phyloP scores from a whole-genome alignment of 2,888 invertebrate species.

The Meloe dianella region DNA sequence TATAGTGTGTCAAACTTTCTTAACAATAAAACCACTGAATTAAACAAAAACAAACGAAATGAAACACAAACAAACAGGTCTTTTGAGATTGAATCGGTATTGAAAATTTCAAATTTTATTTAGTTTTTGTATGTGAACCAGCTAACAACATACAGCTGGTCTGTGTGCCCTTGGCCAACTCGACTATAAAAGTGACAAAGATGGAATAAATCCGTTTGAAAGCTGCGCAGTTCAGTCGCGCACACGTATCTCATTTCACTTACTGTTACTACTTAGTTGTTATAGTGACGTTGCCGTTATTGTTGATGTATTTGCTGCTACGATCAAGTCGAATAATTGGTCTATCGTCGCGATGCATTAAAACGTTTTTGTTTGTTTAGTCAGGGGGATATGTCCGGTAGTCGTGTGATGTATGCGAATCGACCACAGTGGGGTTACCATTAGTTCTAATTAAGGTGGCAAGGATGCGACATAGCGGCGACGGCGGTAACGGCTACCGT shows the following conservation, averaged over 20 bases:
- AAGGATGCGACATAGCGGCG: conserved; percentile 47
- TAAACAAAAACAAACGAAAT: conserved; percentile 9
- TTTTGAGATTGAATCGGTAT: background rate
- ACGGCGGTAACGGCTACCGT: background rate
- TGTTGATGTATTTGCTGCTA: no score
- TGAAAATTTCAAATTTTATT: background rate
- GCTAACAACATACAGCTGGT: no score
- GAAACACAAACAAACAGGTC: background rate
- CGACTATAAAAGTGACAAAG: no score
- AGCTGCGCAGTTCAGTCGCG: no score
- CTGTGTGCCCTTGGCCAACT: no score
- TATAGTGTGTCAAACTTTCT: conserved; percentile 53
- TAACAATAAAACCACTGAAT: conserved; percentile 38
- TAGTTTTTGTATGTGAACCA: background rate
- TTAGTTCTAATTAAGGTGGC: conserved; percentile 56
- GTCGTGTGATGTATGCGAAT: conserved; percentile 50
- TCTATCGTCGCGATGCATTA: background rate
- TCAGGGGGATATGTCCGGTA: conserved; percentile 38
- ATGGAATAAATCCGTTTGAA: no score
- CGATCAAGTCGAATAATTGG: background rate
- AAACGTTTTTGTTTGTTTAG: background rate
- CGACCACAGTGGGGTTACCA: conserved; percentile 54
- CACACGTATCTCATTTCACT: no score
- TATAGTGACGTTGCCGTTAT: no score
- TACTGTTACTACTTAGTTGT: no score